Base-by-base conservation (phyloP, 2,797 vertebrate species). In the Spinus olivaceus region DNA sequence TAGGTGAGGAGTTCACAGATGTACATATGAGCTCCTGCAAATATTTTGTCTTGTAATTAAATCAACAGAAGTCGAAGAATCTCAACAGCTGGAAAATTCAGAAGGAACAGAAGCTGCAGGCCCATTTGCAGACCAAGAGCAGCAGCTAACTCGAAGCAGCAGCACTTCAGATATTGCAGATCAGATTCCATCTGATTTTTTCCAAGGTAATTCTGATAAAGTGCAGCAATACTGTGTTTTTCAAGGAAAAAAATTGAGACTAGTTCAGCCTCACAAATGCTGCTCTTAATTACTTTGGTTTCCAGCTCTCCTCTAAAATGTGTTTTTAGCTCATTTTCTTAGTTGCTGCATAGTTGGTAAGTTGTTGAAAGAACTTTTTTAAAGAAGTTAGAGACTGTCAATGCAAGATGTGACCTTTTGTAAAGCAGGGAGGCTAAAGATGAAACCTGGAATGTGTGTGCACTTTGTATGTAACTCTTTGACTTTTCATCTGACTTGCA, bases 131-230 rank as follows among this genome's bases (percentile, higher is more conserved):
- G 98, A 98, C 16, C 98, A 97, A 41, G 99, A 99, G 35, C 98
- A 98, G 87, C 96, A 96, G 28, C 98, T 99, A 25, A 97, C 98
- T 30, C 98, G 99, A 72, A 99, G 99, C 93, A 99, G 99, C 97
- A 99, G 99, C 97, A 98, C 99, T 57, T 99, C 99, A 4, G 99
- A 99, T 94, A 98, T 99, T 97, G 97, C 98, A n/a, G 98, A 99
- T 80, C 98, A 98, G 9, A 97, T 98, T 60, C 97, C 80, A 81
- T 57, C 98, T 28, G 98, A 99, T 44, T 94, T 97, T 57, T 97
- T 98, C 50, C 98, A 98, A 97, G 99, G 99, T 99, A 98, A 41
- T 61, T 42, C 71, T 56, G 7, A 15, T 86, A 14, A 88, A 60
- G 6, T 63, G 5, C 11, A 35, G 16, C 2, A 5, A 8, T 64